phyloP scores from a whole-genome alignment of 2,888 invertebrate genomes.

The Metellina segmentata region DNA sequence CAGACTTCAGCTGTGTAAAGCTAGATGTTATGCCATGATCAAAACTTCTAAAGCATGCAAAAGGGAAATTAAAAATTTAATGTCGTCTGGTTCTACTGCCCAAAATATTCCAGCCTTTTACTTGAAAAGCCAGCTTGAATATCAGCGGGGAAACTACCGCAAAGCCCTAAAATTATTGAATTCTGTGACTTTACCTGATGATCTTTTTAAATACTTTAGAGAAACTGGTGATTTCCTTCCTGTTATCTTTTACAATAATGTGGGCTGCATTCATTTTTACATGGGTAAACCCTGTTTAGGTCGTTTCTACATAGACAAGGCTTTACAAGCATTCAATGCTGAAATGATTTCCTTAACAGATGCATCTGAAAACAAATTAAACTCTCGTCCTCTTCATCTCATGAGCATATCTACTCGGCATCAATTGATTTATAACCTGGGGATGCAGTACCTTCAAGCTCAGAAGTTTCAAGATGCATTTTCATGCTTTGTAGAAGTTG shows the following conservation, averaged over 20 bases:
- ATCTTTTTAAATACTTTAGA: slow-evolving; percentile 65
- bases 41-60: slow-evolving; percentile 82
- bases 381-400: slow-evolving; percentile 85
- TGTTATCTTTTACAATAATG: slow-evolving; percentile 89
- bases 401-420: slow-evolving; percentile 82
- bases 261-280: slow-evolving; percentile 90
- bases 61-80: slow-evolving; percentile 81
- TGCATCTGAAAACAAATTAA: slow-evolving; percentile 80
- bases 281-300: slow-evolving; percentile 91
- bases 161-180: slow-evolving; percentile 85
- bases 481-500: slow-evolving; percentile 92
- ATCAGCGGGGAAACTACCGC: slow-evolving; percentile 85
- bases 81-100: slow-evolving; percentile 79
- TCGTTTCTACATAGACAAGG: slow-evolving; percentile 89
- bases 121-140: slow-evolving; percentile 83
- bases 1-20: slow-evolving; percentile 79
- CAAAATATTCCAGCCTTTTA: slow-evolving; percentile 83
- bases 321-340: slow-evolving; percentile 87
- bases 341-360: slow-evolving; percentile 76
- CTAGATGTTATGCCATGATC: slow-evolving; percentile 84
- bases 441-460: slow-evolving; percentile 90
- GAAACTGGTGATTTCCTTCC: slow-evolving; percentile 85
- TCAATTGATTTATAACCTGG: slow-evolving; percentile 87
- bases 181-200: slow-evolving; percentile 75
- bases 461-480: slow-evolving; percentile 92